These are phyloP conservation scores for Nyleta sp. DNA, from an alignment of 2,888 invertebrate species.

Conservation along the genomic window DNA sequence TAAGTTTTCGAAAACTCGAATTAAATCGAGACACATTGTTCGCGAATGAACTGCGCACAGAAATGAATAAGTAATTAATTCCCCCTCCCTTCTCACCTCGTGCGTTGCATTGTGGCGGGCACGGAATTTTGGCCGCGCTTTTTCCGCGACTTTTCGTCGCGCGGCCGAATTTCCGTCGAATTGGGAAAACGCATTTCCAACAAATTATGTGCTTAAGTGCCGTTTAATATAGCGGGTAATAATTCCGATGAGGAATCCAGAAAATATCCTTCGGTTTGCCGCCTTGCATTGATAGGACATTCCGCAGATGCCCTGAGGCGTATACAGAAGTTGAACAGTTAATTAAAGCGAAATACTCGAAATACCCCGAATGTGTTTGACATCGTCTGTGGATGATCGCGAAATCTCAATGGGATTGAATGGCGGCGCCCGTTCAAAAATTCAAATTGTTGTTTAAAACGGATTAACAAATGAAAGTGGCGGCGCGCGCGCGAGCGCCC, in stretches of 20 bases:
- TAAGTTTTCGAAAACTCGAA: too few relatives aligned
- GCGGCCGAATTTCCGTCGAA: too few relatives aligned
- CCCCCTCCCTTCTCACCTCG: too few relatives aligned
- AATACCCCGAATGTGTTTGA: conserved; percentile 61
- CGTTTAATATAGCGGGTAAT: conserved; percentile 46
- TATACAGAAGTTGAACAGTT: conserved; percentile 65
- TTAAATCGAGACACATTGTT: too few relatives aligned
- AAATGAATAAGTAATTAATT: too few relatives aligned
- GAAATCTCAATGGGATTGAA: conserved; percentile 50
- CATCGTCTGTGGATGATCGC: conserved; percentile 47
- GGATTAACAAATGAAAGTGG: too few relatives aligned
- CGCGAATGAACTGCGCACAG: too few relatives aligned
- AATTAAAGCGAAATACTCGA: conserved; percentile 65
- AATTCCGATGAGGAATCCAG: conserved; percentile 59
- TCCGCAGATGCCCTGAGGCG: conserved; percentile 60
- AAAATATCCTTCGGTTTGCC: conserved; percentile 65
- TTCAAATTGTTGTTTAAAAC: conserved; percentile 4
- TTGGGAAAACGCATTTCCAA: conserved; percentile 24
- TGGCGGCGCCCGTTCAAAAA: conserved; percentile 18
- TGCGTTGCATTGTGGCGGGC: too few relatives aligned
- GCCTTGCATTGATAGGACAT: conserved; percentile 64
- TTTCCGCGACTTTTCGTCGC: too few relatives aligned
- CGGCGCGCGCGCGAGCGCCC: too few relatives aligned
- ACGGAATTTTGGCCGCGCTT: too few relatives aligned
- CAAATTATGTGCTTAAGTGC: conserved; percentile 50